phyloP scores from a whole-genome alignment of 2,113 vertebrate species.

The Antennarius striatus region DNA sequence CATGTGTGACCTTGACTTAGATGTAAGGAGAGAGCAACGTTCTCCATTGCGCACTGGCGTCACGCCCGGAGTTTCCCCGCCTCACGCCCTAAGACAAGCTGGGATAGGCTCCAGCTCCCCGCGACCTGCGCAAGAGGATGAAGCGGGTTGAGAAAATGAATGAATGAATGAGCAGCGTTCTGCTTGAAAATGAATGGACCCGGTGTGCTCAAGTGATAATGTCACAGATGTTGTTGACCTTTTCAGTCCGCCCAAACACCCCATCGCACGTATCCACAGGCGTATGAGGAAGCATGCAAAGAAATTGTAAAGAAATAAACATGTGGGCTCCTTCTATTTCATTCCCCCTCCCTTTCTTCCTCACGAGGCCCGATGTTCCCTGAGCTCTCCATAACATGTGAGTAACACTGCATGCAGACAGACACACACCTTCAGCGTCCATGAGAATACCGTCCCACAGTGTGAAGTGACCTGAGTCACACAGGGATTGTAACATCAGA shows the following conservation, averaged over 20 bases:
- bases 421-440: constrained; percentile 25
- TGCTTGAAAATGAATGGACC: constrained; percentile 12
- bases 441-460: constrained; percentile 33
- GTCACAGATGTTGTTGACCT: constrained; percentile 37
- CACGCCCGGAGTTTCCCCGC: too few relatives aligned
- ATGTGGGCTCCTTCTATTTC: constrained; percentile 1
- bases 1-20: constrained; percentile 18
- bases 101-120: too few relatives aligned
- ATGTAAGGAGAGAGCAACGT: constrained; percentile 3
- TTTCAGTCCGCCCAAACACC: constrained; percentile 11
- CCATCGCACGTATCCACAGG: not conserved
- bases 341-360: not conserved
- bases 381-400: constrained; percentile 19
- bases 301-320: not conserved
- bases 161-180: constrained; percentile 1
- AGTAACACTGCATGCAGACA: constrained; percentile 27
- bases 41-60: not conserved
- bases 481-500: constrained; percentile 44
- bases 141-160: too few relatives aligned
- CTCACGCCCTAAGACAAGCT: too few relatives aligned
- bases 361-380: not conserved
- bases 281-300: constrained; percentile 1
- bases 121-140: too few relatives aligned
- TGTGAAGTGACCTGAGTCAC: constrained; percentile 54
- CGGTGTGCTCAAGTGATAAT: constrained; percentile 21